Percentiles rank a stretch among this genome's conserved stretches.
Evolutionary conservation across 2,888 invertebrate species (phyloP).

Genomic region (Apodemia duryi): DNA sequence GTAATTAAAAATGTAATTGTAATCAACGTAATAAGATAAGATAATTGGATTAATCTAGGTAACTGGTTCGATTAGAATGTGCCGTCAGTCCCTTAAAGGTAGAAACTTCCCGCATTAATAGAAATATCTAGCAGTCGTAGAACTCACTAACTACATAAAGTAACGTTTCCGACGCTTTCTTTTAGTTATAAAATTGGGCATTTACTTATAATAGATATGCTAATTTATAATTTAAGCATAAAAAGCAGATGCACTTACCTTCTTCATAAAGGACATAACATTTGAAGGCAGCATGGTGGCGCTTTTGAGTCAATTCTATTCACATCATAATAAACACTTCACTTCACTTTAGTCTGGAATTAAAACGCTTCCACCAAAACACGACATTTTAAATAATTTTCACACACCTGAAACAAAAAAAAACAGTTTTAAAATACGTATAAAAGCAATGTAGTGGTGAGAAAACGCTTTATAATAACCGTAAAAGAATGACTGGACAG

Average conservation of each 20-base stretch:
- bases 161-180: neutral
- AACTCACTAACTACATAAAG: too few species aligned
- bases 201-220: neutral
- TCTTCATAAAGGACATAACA: slow-evolving; percentile 95
- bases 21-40: too few species aligned
- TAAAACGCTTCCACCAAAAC: slow-evolving; percentile 57
- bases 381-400: slow-evolving; percentile 50
- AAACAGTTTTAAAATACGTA: slow-evolving; percentile 17
- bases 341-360: slow-evolving; percentile 59
- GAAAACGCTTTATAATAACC: slow-evolving; percentile 17
- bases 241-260: slow-evolving; percentile 81
- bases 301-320: slow-evolving; percentile 38
- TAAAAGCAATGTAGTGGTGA: neutral
- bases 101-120: too few species aligned
- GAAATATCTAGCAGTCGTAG: too few species aligned
- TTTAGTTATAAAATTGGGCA: neutral
- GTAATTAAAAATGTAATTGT: too few species aligned
- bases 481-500: slow-evolving; percentile 13
- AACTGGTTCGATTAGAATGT: too few species aligned
- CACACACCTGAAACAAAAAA: slow-evolving; percentile 37
- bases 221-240: neutral
- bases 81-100: too few species aligned
- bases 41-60: too few species aligned
- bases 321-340: slow-evolving; percentile 36
- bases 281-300: slow-evolving; percentile 92